Percentiles rank a stretch among this genome's conserved stretches.
Conservation (phyloP, 1,140 invertebrate species). For the Monochamus saltuarius region DNA sequence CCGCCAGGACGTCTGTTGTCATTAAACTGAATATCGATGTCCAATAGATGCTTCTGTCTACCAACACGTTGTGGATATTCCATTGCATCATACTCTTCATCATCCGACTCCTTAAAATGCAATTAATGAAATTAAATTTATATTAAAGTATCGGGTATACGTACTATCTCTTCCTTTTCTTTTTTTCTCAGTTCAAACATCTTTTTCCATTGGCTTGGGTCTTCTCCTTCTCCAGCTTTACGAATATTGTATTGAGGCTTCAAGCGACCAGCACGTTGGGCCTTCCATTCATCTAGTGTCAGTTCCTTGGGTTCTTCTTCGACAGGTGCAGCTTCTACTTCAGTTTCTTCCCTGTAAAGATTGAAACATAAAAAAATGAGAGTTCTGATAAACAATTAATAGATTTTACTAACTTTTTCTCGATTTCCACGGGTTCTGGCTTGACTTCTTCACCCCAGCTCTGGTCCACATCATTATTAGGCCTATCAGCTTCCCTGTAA, state of each 20-base stretch:
- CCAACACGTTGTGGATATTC: slow-evolving; percentile 86
- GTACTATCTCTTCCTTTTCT: slow-evolving; percentile 71
- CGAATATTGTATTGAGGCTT: slow-evolving; percentile 86
- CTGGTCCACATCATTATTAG: slow-evolving; percentile 40
- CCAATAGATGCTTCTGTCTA: slow-evolving; percentile 81
- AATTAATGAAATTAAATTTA: slow-evolving; percentile 10
- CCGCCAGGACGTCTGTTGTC: slow-evolving; percentile 73
- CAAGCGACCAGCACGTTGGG: slow-evolving; percentile 67
- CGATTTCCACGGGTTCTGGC: slow-evolving; percentile 50
- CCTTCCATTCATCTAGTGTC: slow-evolving; percentile 89
- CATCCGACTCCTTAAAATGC: slow-evolving; percentile 49
- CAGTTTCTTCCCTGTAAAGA: slow-evolving; percentile 50
- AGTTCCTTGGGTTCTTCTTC: slow-evolving; percentile 79
- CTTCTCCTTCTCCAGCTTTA: slow-evolving; percentile 90
- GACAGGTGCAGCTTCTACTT: slow-evolving; percentile 55
- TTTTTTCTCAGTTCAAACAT: slow-evolving; percentile 83
- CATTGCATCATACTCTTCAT: slow-evolving; percentile 72
- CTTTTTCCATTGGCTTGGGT: slow-evolving; percentile 89
- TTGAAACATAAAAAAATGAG: slow-evolving; percentile 1
- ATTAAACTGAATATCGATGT: slow-evolving; percentile 88
- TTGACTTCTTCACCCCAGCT: slow-evolving; percentile 55
- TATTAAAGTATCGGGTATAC: not conserved
- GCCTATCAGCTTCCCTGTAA: slow-evolving; percentile 45
- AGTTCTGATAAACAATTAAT: not conserved
- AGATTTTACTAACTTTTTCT: slow-evolving; percentile 43